Evolutionary conservation across 2,113 vertebrate species (phyloP).

Genomic region (Neomonachus schauinslandi): DNA sequence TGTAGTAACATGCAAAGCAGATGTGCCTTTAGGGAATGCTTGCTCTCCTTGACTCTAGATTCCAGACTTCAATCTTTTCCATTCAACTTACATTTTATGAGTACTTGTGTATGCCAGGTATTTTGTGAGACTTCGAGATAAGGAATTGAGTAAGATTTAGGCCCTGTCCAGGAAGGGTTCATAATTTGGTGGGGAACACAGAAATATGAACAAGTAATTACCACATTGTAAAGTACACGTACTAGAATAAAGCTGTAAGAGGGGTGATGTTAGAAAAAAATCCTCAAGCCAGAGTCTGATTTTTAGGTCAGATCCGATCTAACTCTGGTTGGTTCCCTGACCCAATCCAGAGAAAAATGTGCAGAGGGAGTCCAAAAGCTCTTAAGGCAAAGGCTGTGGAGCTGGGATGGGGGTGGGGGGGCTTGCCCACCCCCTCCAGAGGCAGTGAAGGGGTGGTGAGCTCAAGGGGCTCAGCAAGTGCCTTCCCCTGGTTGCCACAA

Average conservation of each 20-base stretch:
- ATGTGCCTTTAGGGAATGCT: neutral
- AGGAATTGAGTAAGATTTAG: slow-evolving; percentile 26
- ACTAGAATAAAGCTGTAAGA: neutral
- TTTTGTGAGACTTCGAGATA: slow-evolving; percentile 42
- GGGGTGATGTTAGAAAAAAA: neutral
- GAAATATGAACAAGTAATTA: neutral
- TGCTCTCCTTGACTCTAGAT: neutral
- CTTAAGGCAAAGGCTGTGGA: neutral
- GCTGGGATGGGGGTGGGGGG: neutral
- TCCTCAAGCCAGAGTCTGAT: neutral
- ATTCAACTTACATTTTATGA: slow-evolving; percentile 22
- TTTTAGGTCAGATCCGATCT: neutral
- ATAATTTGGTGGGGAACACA: neutral
- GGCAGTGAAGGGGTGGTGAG: neutral
- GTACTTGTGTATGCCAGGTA: slow-evolving; percentile 32
- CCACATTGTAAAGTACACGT: neutral
- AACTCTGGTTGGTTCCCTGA: neutral
- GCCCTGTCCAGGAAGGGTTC: neutral
- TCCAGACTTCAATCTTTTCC: slow-evolving; percentile 43
- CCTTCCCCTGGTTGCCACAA: neutral
- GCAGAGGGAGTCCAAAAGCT: neutral
- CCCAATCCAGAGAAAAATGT: neutral
- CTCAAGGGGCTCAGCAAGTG: neutral
- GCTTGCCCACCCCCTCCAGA: neutral
- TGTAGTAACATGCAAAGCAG: neutral